Evolutionary conservation across 1,140 invertebrate genomes (phyloP), one percentile per base, ranked within the genome.

Genomic region (Drosophila novamexicana): DNA sequence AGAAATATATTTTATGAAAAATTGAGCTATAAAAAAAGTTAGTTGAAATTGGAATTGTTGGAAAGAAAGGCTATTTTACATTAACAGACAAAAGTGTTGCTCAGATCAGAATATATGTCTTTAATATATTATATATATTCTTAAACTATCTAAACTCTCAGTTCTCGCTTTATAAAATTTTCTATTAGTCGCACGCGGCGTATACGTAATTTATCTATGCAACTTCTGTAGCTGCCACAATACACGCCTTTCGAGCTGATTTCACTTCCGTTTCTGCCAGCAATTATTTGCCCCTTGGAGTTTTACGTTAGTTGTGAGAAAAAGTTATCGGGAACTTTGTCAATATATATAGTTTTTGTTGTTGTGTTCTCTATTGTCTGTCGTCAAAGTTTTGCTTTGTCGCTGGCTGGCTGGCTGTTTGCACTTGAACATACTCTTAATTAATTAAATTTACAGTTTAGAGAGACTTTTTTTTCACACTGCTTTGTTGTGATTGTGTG

Each of bases 381-480:
- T 56, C 18, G 68, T 32, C 49, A 71, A 66, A 73, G 70, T 73
- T 73, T 73, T 34, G 29, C 53, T 52, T 45, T 59, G 62, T 34
- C 34, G 42, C 2, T 58, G 36, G 29, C 8, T 42, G 49, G 39
- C 52, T 47, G 45, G 22, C n/a, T 37, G 34, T 57, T 68, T 74
- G 63, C 70, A 58, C 63, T 70, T 58, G 58, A 67, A 68, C 54
- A 67, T 67, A 63, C 32, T 68, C 61, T 67, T 77, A 63, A 77
- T 77, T 77, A 77, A 77, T 77, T 67, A 73, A 77, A 77, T 77
- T 73, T 73, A 63, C 57, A 68, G 47, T 65, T 53, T 69, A 61
- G 56, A 22, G 18, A 34, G 45, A 66, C 49, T 50, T 65, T 16
- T 59, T 37, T 56, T 68, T 62, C 50, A 57, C 52, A 57, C 18